Conservation (phyloP, 2,888 invertebrate species). For the Pimpla rufipes region DNA sequence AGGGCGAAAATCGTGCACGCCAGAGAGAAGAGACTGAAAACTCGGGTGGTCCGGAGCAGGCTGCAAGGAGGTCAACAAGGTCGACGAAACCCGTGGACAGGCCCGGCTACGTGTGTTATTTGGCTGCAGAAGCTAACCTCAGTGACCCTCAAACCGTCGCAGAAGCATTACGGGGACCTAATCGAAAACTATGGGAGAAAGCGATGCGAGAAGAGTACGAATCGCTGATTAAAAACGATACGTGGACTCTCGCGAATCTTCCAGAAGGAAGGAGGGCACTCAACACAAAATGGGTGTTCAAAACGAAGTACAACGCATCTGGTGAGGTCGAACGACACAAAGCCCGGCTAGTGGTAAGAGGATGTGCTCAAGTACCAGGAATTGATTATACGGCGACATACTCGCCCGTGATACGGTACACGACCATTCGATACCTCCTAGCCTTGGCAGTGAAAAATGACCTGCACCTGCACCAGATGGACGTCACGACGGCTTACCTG, state of each 20-base stretch:
- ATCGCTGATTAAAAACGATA: slow-evolving; percentile 54
- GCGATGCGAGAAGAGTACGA: slow-evolving; percentile 67
- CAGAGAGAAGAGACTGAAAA: background rate
- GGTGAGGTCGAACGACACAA: slow-evolving; percentile 19
- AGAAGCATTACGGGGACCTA: slow-evolving; percentile 34
- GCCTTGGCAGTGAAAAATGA: slow-evolving; percentile 71
- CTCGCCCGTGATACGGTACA: slow-evolving; percentile 72
- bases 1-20: background rate
- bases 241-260: slow-evolving; percentile 63
- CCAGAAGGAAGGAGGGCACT: slow-evolving; percentile 58
- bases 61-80: background rate
- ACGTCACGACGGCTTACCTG: slow-evolving; percentile 40
- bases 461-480: slow-evolving; percentile 69
- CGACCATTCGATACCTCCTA: slow-evolving; percentile 71
- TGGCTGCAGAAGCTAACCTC: background rate
- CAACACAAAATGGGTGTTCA: slow-evolving; percentile 68
- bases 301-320: slow-evolving; percentile 55
- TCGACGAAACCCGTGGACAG: background rate
- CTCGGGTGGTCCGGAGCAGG: background rate
- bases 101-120: background rate
- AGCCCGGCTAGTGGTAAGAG: slow-evolving; percentile 65
- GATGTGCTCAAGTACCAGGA: slow-evolving; percentile 71
- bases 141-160: background rate
- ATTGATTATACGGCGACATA: slow-evolving; percentile 75
- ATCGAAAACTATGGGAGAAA: slow-evolving; percentile 53